A percentile compares a stretch with the other conserved stretches of the same genome.
These are phyloP conservation scores for Calcarius ornatus DNA, from an alignment of 2,113 vertebrate species.

Conservation along the genomic window DNA sequence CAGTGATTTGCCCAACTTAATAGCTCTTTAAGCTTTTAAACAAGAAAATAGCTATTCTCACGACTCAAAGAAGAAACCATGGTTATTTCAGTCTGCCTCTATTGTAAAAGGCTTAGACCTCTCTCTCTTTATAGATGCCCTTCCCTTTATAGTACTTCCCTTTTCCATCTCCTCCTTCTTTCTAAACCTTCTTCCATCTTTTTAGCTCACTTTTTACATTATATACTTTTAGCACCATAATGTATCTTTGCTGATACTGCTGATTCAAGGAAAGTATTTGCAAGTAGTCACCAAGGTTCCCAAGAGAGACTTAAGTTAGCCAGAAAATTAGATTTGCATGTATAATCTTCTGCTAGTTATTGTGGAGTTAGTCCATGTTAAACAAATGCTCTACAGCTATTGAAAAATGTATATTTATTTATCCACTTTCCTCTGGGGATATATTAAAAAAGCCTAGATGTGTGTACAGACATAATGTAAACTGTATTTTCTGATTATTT, in stretches of 20 bases:
- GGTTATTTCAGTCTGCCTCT: constrained; percentile 70
- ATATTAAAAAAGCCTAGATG: neutral
- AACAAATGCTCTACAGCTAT: constrained; percentile 19
- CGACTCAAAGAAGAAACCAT: constrained; percentile 70
- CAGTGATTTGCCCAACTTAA: constrained; percentile 82
- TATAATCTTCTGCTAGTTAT: constrained; percentile 20
- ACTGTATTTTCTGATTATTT: constrained; percentile 37
- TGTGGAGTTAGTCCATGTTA: neutral
- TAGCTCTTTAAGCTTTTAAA: constrained; percentile 82
- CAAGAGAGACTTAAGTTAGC: constrained; percentile 29
- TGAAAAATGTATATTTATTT: constrained; percentile 33
- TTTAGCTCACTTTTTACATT: constrained; percentile 41
- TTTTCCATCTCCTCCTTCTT: constrained; percentile 53
- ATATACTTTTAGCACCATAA: constrained; percentile 35
- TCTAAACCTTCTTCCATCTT: constrained; percentile 29
- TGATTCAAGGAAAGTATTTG: constrained; percentile 1
- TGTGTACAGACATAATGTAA: neutral
- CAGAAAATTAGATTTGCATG: constrained; percentile 35
- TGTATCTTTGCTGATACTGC: neutral
- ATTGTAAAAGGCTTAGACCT: constrained; percentile 72
- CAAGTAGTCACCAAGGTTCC: constrained; percentile 28
- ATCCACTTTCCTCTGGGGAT: neutral
- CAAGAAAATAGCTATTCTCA: constrained; percentile 82
- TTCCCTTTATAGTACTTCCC: constrained; percentile 38
- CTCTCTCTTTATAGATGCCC: constrained; percentile 64